These are phyloP conservation scores for Lacerta bilineata DNA, from an alignment of 2,797 vertebrate species.

Conservation along the genomic window DNA sequence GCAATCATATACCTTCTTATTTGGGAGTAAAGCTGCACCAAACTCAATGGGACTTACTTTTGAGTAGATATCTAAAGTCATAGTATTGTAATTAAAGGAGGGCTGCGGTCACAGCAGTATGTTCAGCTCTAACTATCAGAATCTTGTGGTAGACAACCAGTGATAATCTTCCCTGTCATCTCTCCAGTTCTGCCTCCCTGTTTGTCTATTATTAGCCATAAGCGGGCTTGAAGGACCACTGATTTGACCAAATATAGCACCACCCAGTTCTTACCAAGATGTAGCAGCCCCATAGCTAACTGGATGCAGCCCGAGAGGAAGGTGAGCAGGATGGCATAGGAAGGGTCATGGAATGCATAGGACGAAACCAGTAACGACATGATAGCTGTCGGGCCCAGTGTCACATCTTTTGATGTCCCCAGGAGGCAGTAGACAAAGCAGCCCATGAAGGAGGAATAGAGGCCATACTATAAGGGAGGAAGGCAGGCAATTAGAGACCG, in stretches of 20 bases:
- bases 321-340: slow-evolving; percentile 87
- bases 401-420: slow-evolving; percentile 95
- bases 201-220: background rate
- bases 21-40: background rate
- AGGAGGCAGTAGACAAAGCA: slow-evolving; percentile 94
- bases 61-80: background rate
- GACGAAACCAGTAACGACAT: slow-evolving; percentile 94
- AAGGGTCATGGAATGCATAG: slow-evolving; percentile 84
- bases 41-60: background rate
- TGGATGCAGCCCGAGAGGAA: slow-evolving; percentile 93
- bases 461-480: slow-evolving; percentile 85
- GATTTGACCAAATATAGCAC: background rate
- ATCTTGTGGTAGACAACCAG: background rate
- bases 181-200: background rate
- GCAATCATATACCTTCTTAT: background rate
- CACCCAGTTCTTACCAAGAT: slow-evolving; percentile 84
- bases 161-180: background rate
- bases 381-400: slow-evolving; percentile 95
- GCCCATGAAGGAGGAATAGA: slow-evolving; percentile 95
- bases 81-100: background rate
- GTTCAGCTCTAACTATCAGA: background rate
- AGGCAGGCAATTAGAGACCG: background rate
- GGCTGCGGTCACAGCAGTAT: background rate
- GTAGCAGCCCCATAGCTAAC: slow-evolving; percentile 88
- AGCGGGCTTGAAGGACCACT: background rate